Base-by-base conservation (phyloP, 2,113 vertebrate species). In the Climacteris rufus region DNA sequence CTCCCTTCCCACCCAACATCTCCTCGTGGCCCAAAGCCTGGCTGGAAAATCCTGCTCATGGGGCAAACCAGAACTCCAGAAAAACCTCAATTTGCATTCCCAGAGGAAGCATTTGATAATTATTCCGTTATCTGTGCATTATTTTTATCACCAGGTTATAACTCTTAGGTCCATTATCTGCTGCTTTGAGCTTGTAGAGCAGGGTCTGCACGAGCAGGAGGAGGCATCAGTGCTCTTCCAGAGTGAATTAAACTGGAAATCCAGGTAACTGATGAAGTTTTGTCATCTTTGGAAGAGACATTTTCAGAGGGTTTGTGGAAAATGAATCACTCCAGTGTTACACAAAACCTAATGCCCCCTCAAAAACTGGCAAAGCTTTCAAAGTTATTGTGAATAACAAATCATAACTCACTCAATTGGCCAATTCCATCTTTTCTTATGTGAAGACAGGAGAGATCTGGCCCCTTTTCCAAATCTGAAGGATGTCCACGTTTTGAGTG, bases 191-290 rank as follows among this genome's bases (percentile, higher is more conserved):
- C 81, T 12, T 79, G 56, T 52, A 56, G 75, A 97, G 93, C 69
- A 90, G 64, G 44, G 76, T 77, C 80, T 90, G 64, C 35, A 33
- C 35, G 27, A 47, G 85, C 33, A 63, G 66, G 83, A 75, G 31
- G 75, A 94, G 63, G 56, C 40, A 60, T 30, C 91, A 93, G 74
- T 37, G 23, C 30, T 75, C 63, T 68, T 17, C 71, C 54, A 69
- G 93, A 95, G 71, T n/a, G 70, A 95, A 92, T 93, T 94, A 65
- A 96, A 97, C 95, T 90, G 94, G 91, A 95, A 97, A 94, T 68
- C 59, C 63, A 40, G 52, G 88, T 72, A 90, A 92, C 45, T 39
- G 87, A 83, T 89, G 77, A 56, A 56, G 33, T 42, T 91, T 94
- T 93, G 68, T 96, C 84, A 85, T 92, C 87, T 94, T 66, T 49